These are phyloP conservation scores for Nomada fabriciana DNA, from an alignment of 2,888 invertebrate genomes.

Conservation along the genomic window DNA sequence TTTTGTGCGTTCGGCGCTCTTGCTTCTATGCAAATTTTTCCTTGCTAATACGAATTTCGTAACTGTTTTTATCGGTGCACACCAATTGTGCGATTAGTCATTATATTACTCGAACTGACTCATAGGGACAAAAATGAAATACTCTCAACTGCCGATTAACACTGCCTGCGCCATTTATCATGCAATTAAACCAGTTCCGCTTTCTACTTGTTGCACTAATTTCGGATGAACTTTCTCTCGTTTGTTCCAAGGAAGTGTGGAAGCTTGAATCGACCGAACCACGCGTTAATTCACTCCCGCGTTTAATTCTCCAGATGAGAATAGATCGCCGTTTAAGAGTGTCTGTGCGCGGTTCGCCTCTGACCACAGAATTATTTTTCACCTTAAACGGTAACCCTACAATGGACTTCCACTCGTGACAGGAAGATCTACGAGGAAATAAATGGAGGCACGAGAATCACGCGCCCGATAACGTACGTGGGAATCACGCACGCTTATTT, in stretches of 20 bases:
- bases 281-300: neutral
- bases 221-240: neutral
- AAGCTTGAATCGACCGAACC: neutral
- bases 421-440: slow-evolving; percentile 29
- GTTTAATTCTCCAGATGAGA: slow-evolving; percentile 38
- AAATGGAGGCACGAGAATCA: slow-evolving; percentile 32
- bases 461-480: slow-evolving; percentile 34
- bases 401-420: slow-evolving; percentile 20
- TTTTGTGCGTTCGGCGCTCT: no score
- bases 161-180: slow-evolving; percentile 4
- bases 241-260: neutral
- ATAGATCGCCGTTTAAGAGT: slow-evolving; percentile 33
- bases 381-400: slow-evolving; percentile 4
- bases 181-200: neutral
- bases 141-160: neutral
- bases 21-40: no score
- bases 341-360: neutral
- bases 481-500: slow-evolving; percentile 32
- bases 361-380: slow-evolving; percentile 32
- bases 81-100: no score
- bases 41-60: no score
- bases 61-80: no score
- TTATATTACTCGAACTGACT: neutral
- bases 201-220: slow-evolving; percentile 32
- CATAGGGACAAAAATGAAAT: neutral